Base-by-base conservation (phyloP, 2,797 vertebrate genomes). In the Scleropages formosus region DNA sequence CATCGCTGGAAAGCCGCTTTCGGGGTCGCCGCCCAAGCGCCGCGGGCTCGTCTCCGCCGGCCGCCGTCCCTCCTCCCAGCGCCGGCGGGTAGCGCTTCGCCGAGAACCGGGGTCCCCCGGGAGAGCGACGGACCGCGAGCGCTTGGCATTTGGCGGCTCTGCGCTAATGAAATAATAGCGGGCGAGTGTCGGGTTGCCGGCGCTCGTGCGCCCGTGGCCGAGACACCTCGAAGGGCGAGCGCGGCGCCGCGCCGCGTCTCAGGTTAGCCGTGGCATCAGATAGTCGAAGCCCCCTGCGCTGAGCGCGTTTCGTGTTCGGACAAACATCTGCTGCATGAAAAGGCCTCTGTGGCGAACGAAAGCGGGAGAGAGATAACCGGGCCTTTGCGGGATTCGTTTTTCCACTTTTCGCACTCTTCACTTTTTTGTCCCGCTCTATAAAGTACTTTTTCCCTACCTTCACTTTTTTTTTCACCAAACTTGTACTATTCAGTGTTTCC, bases 321-420 rank as follows among this genome's bases (percentile, higher is more conserved):
- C 27, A 63, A 64, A n/a, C n/a, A 56, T 77, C 46, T 22, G 49
- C 62, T 4, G 49, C 61, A 49, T 26, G 27, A 64, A 39, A 73
- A 31, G 16, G 18, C 31, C n/a, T 13, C 69, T 46, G 20, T 56
- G n/a, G 18, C 18, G n/a, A 63, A 63, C 15, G 16, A 4, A 15
- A 22, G 24, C 10, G 4, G 9, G 22, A 18, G 22, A 64, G 24
- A 70, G 44, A 62, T 70, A 49, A 56, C 59, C 60, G 22, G 60
- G 8, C 3, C 13, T 18, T 53, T 63, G 15, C 12, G 8, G 15
- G 53, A 39, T 26, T 20, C 18, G 18, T 49, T 44, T 76, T 27
- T 63, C 44, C 24, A 39, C 66, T 47, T 22, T 70, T n/a, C 44
- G 26, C 24, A 39, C 66, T 47, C 22, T 70, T n/a, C 44, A 26